These are phyloP conservation scores for Lumbricus terrestris DNA, from an alignment of 2,888 invertebrate species.

Conservation along the genomic window DNA sequence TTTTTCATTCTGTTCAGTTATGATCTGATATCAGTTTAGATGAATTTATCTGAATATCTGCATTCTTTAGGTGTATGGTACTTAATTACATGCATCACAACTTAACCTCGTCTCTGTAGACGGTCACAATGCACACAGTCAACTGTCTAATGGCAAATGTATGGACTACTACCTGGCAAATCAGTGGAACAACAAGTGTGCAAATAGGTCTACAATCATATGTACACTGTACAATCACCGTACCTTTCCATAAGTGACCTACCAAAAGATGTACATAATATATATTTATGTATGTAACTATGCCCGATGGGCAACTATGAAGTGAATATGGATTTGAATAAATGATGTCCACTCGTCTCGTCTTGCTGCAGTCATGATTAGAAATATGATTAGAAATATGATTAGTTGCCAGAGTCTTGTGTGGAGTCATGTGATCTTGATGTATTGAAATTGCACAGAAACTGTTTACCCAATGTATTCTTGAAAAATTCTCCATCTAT, in stretches of 20 bases:
- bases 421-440: too few relatives aligned
- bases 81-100: not conserved
- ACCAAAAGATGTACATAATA: not conserved
- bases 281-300: not conserved
- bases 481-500: not conserved
- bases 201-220: not conserved
- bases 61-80: not conserved
- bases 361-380: not conserved
- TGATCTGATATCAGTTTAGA: not conserved
- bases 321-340: not conserved
- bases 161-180: not conserved
- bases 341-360: not conserved
- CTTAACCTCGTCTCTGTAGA: not conserved
- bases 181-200: not conserved
- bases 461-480: not conserved
- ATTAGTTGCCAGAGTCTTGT: too few relatives aligned
- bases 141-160: too few relatives aligned
- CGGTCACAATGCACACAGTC: not conserved
- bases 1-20: not conserved
- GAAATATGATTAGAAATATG: too few relatives aligned
- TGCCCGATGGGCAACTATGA: not conserved
- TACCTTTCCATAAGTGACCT: not conserved
- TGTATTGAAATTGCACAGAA: not conserved
- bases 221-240: too few relatives aligned
- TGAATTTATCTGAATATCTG: not conserved